Evolutionary conservation across 2,113 vertebrate genomes (phyloP).

Genomic region (Gadus macrocephalus): DNA sequence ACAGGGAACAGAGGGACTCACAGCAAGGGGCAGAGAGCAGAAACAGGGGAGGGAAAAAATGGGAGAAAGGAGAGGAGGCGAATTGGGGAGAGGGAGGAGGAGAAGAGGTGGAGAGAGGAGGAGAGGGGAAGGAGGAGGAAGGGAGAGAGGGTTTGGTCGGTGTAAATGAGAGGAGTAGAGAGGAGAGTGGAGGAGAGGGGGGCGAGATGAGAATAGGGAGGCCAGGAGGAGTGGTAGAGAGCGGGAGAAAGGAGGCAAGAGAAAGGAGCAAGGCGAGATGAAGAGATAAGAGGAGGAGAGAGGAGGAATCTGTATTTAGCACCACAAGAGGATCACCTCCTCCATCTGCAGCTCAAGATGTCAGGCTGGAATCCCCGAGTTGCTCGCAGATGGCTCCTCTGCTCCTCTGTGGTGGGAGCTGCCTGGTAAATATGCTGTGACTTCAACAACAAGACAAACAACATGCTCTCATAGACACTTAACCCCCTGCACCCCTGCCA

Average conservation of each 20-base stretch:
- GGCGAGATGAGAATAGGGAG: not conserved
- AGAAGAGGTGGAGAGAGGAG: too few relatives aligned
- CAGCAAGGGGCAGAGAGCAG: conserved; percentile 12
- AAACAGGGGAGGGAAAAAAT: not conserved
- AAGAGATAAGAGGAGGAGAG: too few relatives aligned
- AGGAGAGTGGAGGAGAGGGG: not conserved
- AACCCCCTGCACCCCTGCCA: not conserved
- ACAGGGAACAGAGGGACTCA: conserved; percentile 39
- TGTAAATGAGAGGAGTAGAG: too few relatives aligned
- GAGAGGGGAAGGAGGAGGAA: too few relatives aligned
- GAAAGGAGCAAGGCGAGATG: too few relatives aligned
- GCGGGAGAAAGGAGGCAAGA: too few relatives aligned
- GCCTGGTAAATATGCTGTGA: conserved; percentile 38
- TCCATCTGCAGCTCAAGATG: conserved; percentile 55
- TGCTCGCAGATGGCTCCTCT: conserved; percentile 47
- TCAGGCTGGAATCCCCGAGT: conserved; percentile 48
- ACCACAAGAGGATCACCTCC: conserved; percentile 31
- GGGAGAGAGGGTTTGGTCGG: too few relatives aligned
- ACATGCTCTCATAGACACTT: not conserved
- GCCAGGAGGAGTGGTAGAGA: too few relatives aligned
- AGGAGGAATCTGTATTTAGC: conserved; percentile 15
- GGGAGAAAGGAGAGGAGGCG: not conserved
- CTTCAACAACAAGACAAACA: conserved; percentile 29
- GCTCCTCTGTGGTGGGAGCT: conserved; percentile 41
- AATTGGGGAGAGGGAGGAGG: not conserved